Conservation (phyloP, 1,140 invertebrate genomes). For the Ceratosolen fusciceps region DNA sequence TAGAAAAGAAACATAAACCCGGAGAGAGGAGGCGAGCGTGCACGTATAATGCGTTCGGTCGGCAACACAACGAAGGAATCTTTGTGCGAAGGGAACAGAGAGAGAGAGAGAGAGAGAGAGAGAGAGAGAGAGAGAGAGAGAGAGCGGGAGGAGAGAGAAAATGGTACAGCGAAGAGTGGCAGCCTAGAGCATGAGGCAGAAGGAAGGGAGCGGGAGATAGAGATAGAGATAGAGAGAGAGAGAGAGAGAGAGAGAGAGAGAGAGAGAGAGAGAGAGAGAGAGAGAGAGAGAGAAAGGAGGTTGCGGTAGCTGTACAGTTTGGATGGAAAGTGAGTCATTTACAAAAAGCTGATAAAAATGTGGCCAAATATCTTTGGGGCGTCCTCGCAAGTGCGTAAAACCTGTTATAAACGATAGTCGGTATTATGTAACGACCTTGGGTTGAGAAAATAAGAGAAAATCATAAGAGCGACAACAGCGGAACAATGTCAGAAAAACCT, state of each 20-base stretch:
- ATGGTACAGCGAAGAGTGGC: not conserved
- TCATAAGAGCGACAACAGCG: not conserved
- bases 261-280: not conserved
- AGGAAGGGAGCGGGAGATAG: not conserved
- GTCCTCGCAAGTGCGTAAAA: not conserved
- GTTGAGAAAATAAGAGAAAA: not conserved
- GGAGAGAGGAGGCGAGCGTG: not conserved
- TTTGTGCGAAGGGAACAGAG: not conserved
- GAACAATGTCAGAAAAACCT: not conserved
- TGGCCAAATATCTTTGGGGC: not conserved
- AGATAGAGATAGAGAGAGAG: slow-evolving; percentile 5
- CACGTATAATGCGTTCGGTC: slow-evolving; percentile 18
- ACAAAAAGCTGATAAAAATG: slow-evolving; percentile 3
- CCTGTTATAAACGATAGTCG: not conserved
- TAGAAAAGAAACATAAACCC: slow-evolving; percentile 28
- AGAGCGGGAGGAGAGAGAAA: not conserved
- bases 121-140: not conserved
- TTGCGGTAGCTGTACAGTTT: slow-evolving; percentile 16
- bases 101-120: not conserved
- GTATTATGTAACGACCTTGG: slow-evolving; percentile 10
- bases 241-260: not conserved
- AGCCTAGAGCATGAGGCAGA: not conserved
- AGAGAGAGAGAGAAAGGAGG: slow-evolving; percentile 4
- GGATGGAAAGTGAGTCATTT: not conserved
- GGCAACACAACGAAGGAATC: slow-evolving; percentile 16